Evolutionary conservation across 2,888 invertebrate species (phyloP).

Genomic region (Plagiodera versicolora): DNA sequence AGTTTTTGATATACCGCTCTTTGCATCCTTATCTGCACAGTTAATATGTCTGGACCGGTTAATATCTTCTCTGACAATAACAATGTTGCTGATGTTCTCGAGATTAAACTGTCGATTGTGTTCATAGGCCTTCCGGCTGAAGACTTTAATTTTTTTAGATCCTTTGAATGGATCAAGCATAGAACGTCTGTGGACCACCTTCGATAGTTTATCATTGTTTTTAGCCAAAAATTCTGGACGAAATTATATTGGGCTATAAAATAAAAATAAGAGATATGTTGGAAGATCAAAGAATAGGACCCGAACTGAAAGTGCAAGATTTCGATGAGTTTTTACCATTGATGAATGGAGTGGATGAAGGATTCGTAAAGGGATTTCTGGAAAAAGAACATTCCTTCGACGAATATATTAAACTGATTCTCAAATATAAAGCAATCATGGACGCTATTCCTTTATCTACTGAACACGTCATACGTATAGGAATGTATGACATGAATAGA

Average conservation of each 20-base stretch:
- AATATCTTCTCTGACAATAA: no score
- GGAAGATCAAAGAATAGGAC: conserved; percentile 72
- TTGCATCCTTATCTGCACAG: no score
- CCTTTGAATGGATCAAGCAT: no score
- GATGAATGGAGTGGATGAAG: conserved; percentile 73
- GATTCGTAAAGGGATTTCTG: conserved; percentile 69
- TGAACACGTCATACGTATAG: conserved; percentile 72
- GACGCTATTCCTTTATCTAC: conserved; percentile 62
- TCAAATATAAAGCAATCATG: conserved; percentile 61
- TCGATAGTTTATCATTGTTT: no score
- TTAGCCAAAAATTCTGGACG: conserved; percentile 76
- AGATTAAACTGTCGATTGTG: no score
- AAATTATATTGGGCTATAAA: conserved; percentile 67
- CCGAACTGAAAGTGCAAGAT: conserved; percentile 72
- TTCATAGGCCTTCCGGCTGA: no score
- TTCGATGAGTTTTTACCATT: conserved; percentile 79
- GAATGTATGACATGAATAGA: conserved; percentile 84
- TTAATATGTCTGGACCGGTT: no score
- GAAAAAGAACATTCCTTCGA: conserved; percentile 66
- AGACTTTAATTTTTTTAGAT: no score
- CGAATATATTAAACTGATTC: conserved; percentile 63
- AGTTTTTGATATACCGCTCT: no score
- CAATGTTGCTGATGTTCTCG: no score
- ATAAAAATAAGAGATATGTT: conserved; percentile 64
- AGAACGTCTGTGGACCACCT: no score